Conservation (phyloP, 2,113 vertebrate genomes). For the Oryzias celebensis region DNA sequence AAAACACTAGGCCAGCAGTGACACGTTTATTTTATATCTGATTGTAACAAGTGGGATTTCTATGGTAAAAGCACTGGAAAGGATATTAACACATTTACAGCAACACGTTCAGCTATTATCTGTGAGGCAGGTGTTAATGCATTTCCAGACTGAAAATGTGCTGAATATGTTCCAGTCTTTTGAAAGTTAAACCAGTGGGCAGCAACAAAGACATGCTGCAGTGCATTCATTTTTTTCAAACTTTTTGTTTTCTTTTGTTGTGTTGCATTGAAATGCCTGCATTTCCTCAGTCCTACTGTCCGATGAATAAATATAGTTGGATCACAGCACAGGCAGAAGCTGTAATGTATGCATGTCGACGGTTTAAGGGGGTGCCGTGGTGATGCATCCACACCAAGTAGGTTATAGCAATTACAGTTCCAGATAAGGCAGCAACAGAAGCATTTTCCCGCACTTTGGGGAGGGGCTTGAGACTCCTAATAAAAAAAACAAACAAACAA, state of each 20-base stretch:
- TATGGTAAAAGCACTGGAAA: too few species aligned
- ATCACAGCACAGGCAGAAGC: constrained; percentile 8
- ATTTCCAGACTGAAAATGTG: too few species aligned
- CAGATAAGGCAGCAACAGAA: constrained; percentile 39
- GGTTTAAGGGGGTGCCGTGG: constrained; percentile 35
- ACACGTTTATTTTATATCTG: too few species aligned
- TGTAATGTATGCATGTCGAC: constrained; percentile 27
- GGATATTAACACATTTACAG: too few species aligned
- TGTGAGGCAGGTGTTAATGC: too few species aligned
- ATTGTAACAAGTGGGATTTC: too few species aligned
- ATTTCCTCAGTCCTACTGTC: not conserved
- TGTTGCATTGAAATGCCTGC: not conserved
- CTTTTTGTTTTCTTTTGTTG: not conserved
- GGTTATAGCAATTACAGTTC: constrained; percentile 20
- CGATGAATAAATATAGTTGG: constrained; percentile 4
- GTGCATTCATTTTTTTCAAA: too few species aligned
- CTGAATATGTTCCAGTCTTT: too few species aligned
- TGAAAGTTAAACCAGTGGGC: too few species aligned
- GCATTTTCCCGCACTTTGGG: constrained; percentile 8
- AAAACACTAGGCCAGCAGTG: too few species aligned
- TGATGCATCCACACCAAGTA: constrained; percentile 18
- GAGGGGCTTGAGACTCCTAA: constrained; percentile 22
- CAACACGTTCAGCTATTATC: too few species aligned
- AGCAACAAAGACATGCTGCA: too few species aligned
- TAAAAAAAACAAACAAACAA: not conserved